Percentiles rank a stretch among this genome's conserved stretches.
phyloP scores from a whole-genome alignment of 2,797 vertebrate species.

The Typhlichthys subterraneus region DNA sequence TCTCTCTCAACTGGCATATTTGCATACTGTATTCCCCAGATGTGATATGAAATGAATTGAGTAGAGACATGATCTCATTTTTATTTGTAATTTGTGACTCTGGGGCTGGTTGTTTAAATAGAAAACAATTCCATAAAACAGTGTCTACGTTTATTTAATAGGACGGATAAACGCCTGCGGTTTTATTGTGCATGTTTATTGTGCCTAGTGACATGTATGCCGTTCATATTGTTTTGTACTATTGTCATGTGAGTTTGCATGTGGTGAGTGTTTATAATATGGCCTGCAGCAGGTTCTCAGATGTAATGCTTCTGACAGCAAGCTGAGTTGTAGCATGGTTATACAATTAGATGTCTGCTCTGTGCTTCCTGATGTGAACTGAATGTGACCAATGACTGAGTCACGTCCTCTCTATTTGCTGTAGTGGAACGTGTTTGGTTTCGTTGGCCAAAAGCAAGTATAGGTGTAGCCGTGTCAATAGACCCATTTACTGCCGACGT shows the following conservation, averaged over 20 bases:
- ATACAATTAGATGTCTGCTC: slow-evolving; percentile 49
- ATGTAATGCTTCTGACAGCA: slow-evolving; percentile 41
- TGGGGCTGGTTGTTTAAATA: slow-evolving; percentile 67
- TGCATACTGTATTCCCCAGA: slow-evolving; percentile 57
- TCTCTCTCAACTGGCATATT: slow-evolving; percentile 38
- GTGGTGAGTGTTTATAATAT: slow-evolving; percentile 37
- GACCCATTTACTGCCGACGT: too few species aligned
- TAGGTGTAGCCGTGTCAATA: background rate
- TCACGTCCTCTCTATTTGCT: slow-evolving; percentile 38
- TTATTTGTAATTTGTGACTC: slow-evolving; percentile 71
- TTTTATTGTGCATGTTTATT: slow-evolving; percentile 18
- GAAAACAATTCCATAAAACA: slow-evolving; percentile 69
- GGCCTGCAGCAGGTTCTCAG: slow-evolving; percentile 31
- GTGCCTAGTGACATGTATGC: slow-evolving; percentile 15
- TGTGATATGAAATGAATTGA: slow-evolving; percentile 71
- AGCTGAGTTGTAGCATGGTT: slow-evolving; percentile 42
- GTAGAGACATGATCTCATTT: slow-evolving; percentile 59
- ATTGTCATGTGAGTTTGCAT: slow-evolving; percentile 40
- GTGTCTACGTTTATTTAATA: slow-evolving; percentile 63
- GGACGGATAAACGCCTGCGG: slow-evolving; percentile 36
- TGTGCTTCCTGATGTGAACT: slow-evolving; percentile 50
- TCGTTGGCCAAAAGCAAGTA: slow-evolving; percentile 28
- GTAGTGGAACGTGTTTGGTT: slow-evolving; percentile 29
- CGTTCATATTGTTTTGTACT: slow-evolving; percentile 8
- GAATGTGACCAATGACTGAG: slow-evolving; percentile 36